phyloP scores from a whole-genome alignment of 2,888 invertebrate genomes.

The Mesorhabditis belari region DNA sequence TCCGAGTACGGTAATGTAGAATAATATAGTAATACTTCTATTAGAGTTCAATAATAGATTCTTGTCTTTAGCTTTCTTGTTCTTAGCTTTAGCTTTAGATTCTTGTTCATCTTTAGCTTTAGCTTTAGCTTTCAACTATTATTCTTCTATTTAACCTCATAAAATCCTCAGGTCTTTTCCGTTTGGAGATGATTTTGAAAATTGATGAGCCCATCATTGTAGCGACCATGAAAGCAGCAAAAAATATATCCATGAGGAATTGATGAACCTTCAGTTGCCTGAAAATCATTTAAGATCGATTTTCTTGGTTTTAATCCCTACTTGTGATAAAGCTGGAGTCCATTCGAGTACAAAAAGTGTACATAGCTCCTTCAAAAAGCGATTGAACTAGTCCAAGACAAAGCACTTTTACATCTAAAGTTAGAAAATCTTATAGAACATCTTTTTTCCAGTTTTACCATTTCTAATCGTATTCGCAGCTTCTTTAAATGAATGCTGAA shows the following conservation, averaged over 20 bases:
- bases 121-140: no score
- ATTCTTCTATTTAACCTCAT: no score
- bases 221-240: conserved; percentile 59
- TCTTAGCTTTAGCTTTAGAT: no score
- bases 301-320: no score
- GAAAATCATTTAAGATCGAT: conserved; percentile 1
- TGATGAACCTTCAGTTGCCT: conserved; percentile 23
- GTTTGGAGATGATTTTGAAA: conserved; percentile 51
- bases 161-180: conserved; percentile 54
- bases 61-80: no score
- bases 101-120: no score
- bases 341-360: conserved; percentile 60
- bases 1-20: no score
- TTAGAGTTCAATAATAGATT: no score
- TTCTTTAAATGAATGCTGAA: conserved; percentile 42
- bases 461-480: conserved; percentile 33
- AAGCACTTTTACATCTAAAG: conserved; percentile 56
- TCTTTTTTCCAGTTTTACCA: conserved; percentile 19
- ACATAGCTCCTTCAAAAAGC: conserved; percentile 60
- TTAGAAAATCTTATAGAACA: not conserved
- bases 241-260: conserved; percentile 60
- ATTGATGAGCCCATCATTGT: conserved; percentile 58
- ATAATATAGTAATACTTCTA: no score
- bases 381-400: conserved; percentile 59
- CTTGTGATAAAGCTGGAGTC: conserved; percentile 57